Evolutionary conservation across 2,113 vertebrate species (phyloP).

Genomic region (Mormyrus lacerda): DNA sequence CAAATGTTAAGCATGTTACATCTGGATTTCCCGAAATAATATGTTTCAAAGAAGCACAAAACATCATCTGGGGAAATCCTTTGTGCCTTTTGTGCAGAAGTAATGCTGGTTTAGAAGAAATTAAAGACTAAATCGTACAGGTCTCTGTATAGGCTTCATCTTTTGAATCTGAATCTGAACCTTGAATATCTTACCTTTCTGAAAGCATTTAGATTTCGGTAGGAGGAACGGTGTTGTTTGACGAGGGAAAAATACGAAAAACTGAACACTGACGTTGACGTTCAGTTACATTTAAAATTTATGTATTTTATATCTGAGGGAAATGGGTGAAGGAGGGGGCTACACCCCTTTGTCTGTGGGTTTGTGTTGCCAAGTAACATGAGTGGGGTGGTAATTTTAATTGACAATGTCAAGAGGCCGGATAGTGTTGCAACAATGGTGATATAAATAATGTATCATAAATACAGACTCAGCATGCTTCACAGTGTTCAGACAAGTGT

Average conservation of each 20-base stretch:
- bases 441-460: neutral
- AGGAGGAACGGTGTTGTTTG: neutral
- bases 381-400: neutral
- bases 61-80: neutral
- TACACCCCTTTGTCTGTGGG: neutral
- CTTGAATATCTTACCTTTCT: neutral
- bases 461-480: neutral
- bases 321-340: neutral
- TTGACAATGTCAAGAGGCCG: neutral
- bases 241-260: neutral
- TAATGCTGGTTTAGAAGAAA: neutral
- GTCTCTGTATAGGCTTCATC: neutral
- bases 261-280: neutral
- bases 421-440: neutral
- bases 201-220: neutral
- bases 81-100: neutral
- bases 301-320: neutral
- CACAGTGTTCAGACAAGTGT: neutral
- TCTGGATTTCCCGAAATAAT: neutral
- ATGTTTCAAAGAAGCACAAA: neutral
- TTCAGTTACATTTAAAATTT: neutral
- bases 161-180: neutral
- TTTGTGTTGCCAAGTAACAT: constrained; percentile 1
- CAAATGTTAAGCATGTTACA: neutral
- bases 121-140: neutral